Conservation (phyloP, 2,888 invertebrate species). For the Cybosia mesomella region DNA sequence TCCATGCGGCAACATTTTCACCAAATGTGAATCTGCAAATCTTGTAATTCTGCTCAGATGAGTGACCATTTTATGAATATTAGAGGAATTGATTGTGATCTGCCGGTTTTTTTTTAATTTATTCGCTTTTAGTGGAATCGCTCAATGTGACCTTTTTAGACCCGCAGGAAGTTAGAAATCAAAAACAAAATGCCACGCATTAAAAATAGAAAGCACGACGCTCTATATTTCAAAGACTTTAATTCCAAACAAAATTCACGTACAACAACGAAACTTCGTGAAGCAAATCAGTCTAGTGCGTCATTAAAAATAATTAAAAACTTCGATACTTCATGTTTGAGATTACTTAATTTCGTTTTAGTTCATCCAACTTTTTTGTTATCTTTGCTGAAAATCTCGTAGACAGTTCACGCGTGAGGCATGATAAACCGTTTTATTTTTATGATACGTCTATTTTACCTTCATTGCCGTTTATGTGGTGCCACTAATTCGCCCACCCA, state of each 20-base stretch:
- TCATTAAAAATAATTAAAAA: conserved; percentile 14
- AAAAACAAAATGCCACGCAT: not conserved
- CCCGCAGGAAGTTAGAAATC: too few relatives aligned
- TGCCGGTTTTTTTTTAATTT: too few relatives aligned
- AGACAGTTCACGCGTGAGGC: conserved; percentile 57
- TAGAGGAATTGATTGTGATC: too few relatives aligned
- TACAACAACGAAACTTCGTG: not conserved
- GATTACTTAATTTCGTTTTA: conserved; percentile 35
- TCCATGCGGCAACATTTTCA: too few relatives aligned
- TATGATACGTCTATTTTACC: conserved; percentile 70
- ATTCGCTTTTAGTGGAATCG: too few relatives aligned
- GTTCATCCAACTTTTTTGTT: conserved; percentile 62
- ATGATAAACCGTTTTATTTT: conserved; percentile 71
- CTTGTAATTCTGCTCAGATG: too few relatives aligned
- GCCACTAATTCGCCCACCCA: conserved; percentile 61
- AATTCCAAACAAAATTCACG: not conserved
- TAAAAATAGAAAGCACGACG: not conserved
- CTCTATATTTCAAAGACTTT: not conserved
- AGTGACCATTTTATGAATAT: too few relatives aligned
- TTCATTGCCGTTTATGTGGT: conserved; percentile 67
- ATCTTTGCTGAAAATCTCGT: conserved; percentile 61
- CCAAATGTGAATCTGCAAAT: too few relatives aligned
- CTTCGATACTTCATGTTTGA: conserved; percentile 27
- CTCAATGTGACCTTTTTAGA: too few relatives aligned
- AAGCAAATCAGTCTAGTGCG: conserved; percentile 13